phyloP scores from a whole-genome alignment of 2,888 invertebrate species.

The Alloplasta piceator region DNA sequence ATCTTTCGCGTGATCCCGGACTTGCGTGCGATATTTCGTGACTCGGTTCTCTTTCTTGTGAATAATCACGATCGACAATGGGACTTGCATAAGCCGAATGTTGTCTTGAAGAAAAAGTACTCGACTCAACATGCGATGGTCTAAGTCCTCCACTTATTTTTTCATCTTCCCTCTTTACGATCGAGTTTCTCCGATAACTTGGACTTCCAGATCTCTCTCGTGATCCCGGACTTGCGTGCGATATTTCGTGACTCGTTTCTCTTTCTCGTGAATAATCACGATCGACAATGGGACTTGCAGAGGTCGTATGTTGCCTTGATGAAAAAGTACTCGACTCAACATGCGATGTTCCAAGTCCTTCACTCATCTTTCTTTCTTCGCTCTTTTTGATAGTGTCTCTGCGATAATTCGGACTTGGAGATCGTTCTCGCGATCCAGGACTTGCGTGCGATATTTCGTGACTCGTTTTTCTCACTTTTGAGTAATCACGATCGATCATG shows the following conservation, averaged over 20 bases:
- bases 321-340: background rate
- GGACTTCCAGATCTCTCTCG: background rate
- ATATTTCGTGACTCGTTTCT: background rate
- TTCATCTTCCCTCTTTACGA: background rate
- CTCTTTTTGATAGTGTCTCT: background rate
- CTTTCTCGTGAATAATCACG: background rate
- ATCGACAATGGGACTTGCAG: background rate
- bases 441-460: background rate
- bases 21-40: conserved; percentile 33
- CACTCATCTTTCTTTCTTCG: background rate
- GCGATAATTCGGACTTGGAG: background rate
- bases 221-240: background rate
- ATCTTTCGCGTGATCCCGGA: conserved; percentile 24
- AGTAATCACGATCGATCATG: background rate
- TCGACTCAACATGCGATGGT: background rate
- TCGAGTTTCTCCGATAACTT: background rate
- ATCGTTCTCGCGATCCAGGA: background rate
- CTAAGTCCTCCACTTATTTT: too few relatives aligned
- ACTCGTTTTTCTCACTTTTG: conserved; percentile 12
- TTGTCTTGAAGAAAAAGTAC: background rate
- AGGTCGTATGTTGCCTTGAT: background rate
- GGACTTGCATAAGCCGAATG: conserved; percentile 30
- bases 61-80: background rate
- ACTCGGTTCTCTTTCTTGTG: background rate
- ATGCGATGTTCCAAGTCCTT: background rate